Conservation (phyloP, 1,140 invertebrate species). For the Parapsyche elsis region DNA sequence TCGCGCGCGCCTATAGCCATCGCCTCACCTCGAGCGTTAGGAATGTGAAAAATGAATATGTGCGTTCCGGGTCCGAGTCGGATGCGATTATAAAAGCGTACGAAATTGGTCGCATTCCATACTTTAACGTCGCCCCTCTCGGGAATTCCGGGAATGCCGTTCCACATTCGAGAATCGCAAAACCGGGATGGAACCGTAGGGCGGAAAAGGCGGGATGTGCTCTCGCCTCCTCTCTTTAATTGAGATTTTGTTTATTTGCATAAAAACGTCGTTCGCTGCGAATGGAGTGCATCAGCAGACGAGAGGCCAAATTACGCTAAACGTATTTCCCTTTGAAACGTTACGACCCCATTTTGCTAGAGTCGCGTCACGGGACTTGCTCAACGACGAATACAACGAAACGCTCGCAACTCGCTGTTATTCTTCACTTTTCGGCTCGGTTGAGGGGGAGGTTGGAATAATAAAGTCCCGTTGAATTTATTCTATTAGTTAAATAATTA, state of each 20-base stretch:
- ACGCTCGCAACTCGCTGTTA: too few species aligned
- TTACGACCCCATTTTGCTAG: background rate
- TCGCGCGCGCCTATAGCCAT: too few species aligned
- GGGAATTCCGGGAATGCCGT: constrained; percentile 44
- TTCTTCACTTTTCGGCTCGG: too few species aligned
- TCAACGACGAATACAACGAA: too few species aligned
- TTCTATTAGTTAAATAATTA: too few species aligned
- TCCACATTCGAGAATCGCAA: constrained; percentile 39
- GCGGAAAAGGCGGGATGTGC: too few species aligned
- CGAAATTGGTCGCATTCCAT: constrained; percentile 51
- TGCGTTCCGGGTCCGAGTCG: constrained; percentile 1
- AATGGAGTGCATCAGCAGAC: background rate
- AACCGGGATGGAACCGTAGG: too few species aligned
- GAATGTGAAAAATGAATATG: constrained; percentile 11
- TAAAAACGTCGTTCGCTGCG: background rate
- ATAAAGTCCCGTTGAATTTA: too few species aligned
- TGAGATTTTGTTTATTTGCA: constrained; percentile 14
- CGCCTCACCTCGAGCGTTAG: background rate
- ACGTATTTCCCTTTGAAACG: background rate
- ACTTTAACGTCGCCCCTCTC: constrained; percentile 36
- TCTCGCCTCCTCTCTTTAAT: background rate
- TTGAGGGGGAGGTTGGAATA: too few species aligned
- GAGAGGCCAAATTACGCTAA: background rate
- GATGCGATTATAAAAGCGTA: constrained; percentile 15
- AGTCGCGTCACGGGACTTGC: too few species aligned